A percentile compares a stretch with the other conserved stretches of the same genome.
Conservation (phyloP, 2,888 invertebrate species). For the Aphodius sticticus region DNA sequence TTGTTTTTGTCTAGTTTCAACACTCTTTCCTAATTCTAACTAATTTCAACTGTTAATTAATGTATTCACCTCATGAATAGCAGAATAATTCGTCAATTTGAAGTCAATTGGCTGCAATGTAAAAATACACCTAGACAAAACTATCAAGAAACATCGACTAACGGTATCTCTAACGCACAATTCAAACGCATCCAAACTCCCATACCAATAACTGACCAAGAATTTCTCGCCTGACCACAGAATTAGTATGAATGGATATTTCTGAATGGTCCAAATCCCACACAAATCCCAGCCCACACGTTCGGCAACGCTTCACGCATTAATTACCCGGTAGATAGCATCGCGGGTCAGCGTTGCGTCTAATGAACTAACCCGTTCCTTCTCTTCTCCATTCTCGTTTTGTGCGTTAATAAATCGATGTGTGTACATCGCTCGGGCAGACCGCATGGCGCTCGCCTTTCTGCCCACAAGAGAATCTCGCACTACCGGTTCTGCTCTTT, state of each 20-base stretch:
- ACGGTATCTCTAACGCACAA: no score
- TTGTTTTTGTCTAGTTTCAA: no score
- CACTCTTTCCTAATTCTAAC: no score
- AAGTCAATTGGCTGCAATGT: no score
- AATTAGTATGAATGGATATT: background rate
- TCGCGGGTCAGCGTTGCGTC: background rate
- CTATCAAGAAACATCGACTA: no score
- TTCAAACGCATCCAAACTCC: no score
- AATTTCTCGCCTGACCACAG: background rate
- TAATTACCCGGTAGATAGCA: background rate
- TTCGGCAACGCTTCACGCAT: constrained; percentile 4
- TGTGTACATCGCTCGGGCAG: background rate
- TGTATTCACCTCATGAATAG: no score
- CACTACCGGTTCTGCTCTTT: background rate
- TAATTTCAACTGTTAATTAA: no score
- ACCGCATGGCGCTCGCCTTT: background rate
- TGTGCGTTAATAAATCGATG: background rate
- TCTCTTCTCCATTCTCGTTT: background rate
- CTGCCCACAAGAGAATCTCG: background rate
- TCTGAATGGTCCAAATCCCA: background rate
- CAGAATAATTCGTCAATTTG: no score
- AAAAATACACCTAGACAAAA: no score
- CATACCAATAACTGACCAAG: background rate
- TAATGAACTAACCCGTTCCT: constrained; percentile 4
- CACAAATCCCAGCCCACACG: background rate